Evolutionary conservation across 2,888 invertebrate genomes (phyloP).

Genomic region (Chaitophorus viminalis): DNA sequence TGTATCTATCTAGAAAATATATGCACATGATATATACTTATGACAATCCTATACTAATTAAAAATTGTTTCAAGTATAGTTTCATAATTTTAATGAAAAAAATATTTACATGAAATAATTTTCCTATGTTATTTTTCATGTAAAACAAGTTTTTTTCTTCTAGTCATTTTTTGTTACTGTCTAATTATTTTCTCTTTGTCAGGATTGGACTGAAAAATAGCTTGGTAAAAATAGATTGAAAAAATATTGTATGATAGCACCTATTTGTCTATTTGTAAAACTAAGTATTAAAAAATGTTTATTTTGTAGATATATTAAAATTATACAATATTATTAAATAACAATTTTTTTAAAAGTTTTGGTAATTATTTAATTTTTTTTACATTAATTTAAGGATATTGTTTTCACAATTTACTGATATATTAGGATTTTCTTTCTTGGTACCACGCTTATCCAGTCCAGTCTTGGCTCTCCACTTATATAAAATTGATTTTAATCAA

Average conservation of each 20-base stretch:
- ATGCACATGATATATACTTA: conserved; percentile 15
- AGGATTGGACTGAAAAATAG: too few relatives aligned
- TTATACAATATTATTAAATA: too few relatives aligned
- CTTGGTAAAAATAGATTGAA: too few relatives aligned
- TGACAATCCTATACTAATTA: conserved; percentile 5
- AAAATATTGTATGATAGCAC: too few relatives aligned
- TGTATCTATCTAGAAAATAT: conserved; percentile 20
- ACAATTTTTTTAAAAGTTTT: too few relatives aligned
- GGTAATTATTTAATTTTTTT: too few relatives aligned
- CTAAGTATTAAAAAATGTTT: too few relatives aligned
- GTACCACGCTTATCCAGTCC: background rate
- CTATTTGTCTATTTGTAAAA: too few relatives aligned
- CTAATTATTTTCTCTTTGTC: background rate
- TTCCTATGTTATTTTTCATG: conserved; percentile 2
- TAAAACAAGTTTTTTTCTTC: conserved; percentile 39
- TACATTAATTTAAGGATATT: too few relatives aligned
- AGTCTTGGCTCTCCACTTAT: background rate
- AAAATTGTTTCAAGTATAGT: background rate
- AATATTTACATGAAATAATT: background rate
- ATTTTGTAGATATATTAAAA: too few relatives aligned
- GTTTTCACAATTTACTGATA: too few relatives aligned
- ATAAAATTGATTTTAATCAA: background rate
- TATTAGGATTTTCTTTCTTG: too few relatives aligned
- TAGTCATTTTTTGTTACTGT: conserved; percentile 38
- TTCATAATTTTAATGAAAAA: background rate